A percentile compares a stretch with the other conserved stretches of the same genome.
Evolutionary conservation across 2,888 invertebrate species (phyloP).

Genomic region (Macroteleia sp.): DNA sequence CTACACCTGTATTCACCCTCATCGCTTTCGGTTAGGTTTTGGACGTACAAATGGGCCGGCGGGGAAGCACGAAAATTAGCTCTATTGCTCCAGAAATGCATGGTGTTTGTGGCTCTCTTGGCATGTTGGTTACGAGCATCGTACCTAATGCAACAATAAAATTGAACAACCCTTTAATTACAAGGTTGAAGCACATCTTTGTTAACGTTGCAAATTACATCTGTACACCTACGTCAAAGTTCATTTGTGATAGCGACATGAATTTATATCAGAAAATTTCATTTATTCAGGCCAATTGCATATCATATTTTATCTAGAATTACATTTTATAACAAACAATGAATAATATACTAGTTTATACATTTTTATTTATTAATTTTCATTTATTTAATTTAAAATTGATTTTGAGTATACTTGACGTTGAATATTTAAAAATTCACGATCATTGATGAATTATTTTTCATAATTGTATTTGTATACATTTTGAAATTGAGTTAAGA

Average conservation of each 20-base stretch:
- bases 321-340: no score
- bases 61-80: constrained; percentile 86
- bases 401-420: no score
- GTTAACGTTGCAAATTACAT: constrained; percentile 35
- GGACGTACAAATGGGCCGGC: constrained; percentile 85
- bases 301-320: no score
- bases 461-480: no score
- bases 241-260: constrained; percentile 16
- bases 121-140: constrained; percentile 86
- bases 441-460: no score
- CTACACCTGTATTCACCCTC: constrained; percentile 90
- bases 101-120: constrained; percentile 86
- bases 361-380: no score
- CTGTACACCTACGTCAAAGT: constrained; percentile 14
- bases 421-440: no score
- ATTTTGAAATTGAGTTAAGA: no score
- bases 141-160: constrained; percentile 85
- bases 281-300: constrained; percentile 8
- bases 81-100: constrained; percentile 86
- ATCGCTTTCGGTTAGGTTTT: constrained; percentile 84
- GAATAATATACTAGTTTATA: no score
- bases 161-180: constrained; percentile 49
- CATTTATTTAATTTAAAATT: no score
- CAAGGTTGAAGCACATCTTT: constrained; percentile 29
- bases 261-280: constrained; percentile 23